These are phyloP conservation scores for Chaitophorus viminalis DNA, from an alignment of 2,888 invertebrate genomes.

Conservation along the genomic window DNA sequence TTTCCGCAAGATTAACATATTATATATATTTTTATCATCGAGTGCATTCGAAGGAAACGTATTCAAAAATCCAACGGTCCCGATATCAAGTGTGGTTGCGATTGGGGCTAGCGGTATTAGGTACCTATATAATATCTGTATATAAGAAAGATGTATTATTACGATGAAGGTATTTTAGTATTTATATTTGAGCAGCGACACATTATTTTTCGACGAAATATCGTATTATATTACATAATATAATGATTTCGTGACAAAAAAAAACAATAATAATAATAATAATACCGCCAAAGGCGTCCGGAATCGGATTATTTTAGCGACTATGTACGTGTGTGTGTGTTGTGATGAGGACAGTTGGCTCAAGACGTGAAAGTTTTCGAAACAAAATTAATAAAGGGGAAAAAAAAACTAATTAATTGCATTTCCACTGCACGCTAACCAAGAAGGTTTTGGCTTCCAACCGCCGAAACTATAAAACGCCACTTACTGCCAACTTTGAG, in stretches of 20 bases:
- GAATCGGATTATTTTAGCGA: conserved; percentile 34
- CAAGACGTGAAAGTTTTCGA: conserved; percentile 52
- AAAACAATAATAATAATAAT: not conserved
- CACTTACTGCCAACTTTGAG: conserved; percentile 37
- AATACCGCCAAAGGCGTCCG: not conserved
- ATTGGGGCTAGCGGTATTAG: too few relatives aligned
- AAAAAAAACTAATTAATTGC: conserved; percentile 39
- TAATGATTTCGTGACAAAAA: not conserved
- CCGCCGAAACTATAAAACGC: conserved; percentile 40
- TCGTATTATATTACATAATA: conserved; percentile 24
- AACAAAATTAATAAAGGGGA: conserved; percentile 44
- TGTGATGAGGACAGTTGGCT: conserved; percentile 33
- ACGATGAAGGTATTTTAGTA: not conserved
- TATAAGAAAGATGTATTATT: too few relatives aligned
- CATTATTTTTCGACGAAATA: not conserved
- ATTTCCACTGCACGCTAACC: conserved; percentile 20
- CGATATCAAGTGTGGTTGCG: too few relatives aligned
- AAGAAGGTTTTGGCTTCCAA: conserved; percentile 28
- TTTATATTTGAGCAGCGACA: not conserved
- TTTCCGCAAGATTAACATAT: conserved; percentile 36
- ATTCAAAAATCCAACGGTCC: conserved; percentile 11
- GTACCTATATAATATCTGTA: too few relatives aligned
- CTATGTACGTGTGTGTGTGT: not conserved
- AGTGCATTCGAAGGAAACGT: not conserved
- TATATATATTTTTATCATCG: too few relatives aligned